Evolutionary conservation across 2,888 invertebrate species (phyloP).

Genomic region (Ochropleura leucogaster): DNA sequence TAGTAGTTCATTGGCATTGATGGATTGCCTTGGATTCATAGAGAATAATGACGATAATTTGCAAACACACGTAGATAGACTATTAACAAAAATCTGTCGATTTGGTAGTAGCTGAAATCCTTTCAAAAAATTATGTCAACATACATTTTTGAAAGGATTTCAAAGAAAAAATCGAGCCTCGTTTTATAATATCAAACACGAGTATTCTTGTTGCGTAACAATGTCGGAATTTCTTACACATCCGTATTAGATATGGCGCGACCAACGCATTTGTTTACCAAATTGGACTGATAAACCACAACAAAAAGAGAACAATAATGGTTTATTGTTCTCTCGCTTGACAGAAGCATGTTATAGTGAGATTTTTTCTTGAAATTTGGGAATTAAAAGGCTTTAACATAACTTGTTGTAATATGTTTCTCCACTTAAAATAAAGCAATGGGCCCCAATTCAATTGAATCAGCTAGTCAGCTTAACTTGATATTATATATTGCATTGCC

Average conservation of each 20-base stretch:
- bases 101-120: too few relatives aligned
- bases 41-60: background rate
- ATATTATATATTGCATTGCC: too few relatives aligned
- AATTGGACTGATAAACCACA: slow-evolving; percentile 9
- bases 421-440: background rate
- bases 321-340: too few relatives aligned
- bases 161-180: background rate
- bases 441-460: background rate
- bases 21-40: background rate
- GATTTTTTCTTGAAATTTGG: background rate
- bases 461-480: too few relatives aligned
- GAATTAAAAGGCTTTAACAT: background rate
- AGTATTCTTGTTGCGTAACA: slow-evolving; percentile 11
- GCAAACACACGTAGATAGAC: background rate
- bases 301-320: slow-evolving; percentile 10
- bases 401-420: background rate
- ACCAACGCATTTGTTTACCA: slow-evolving; percentile 33
- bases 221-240: slow-evolving; percentile 43
- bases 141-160: background rate
- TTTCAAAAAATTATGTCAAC: background rate
- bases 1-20: background rate
- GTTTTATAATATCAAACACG: slow-evolving; percentile 60
- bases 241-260: slow-evolving; percentile 50
- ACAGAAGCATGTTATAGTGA: background rate
- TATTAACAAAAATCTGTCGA: background rate